Conservation (phyloP, 1,140 invertebrate genomes). For the Pogonognathellus flavescens region DNA sequence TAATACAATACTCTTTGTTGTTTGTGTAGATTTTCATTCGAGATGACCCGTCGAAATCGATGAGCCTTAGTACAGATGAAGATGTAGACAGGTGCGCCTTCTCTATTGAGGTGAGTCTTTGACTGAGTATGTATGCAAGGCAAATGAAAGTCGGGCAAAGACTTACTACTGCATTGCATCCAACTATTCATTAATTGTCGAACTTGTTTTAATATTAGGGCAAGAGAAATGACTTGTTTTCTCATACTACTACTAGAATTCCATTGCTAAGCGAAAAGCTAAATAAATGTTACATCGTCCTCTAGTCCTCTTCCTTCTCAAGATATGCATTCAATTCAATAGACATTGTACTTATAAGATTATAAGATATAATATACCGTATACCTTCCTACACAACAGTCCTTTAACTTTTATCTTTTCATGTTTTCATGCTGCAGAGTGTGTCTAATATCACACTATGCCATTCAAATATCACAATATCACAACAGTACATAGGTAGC, state of each 20-base stretch:
- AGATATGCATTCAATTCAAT: too few relatives aligned
- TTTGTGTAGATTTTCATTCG: slow-evolving; percentile 56
- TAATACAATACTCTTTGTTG: background rate
- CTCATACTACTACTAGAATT: too few relatives aligned
- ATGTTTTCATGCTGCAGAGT: too few relatives aligned
- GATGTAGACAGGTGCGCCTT: slow-evolving; percentile 63
- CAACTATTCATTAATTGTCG: slow-evolving; percentile 37
- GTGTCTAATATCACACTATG: too few relatives aligned
- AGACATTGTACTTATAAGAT: too few relatives aligned
- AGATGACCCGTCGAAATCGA: slow-evolving; percentile 55
- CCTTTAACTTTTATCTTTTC: too few relatives aligned
- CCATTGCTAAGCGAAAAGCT: too few relatives aligned
- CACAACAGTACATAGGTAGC: background rate
- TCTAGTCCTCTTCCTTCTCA: too few relatives aligned
- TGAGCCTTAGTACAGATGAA: slow-evolving; percentile 48
- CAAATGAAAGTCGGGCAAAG: slow-evolving; percentile 58
- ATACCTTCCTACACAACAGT: too few relatives aligned
- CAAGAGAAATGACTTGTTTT: background rate
- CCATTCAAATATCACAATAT: too few relatives aligned
- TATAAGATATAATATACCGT: too few relatives aligned
- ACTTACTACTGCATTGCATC: background rate
- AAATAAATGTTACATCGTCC: too few relatives aligned
- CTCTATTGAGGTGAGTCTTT: slow-evolving; percentile 59
- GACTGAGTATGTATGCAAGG: slow-evolving; percentile 53
- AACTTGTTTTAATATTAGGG: slow-evolving; percentile 25